Evolutionary conservation across 2,888 invertebrate species (phyloP), one percentile per base, ranked within the genome.

Genomic region (Leuctra nigra): DNA sequence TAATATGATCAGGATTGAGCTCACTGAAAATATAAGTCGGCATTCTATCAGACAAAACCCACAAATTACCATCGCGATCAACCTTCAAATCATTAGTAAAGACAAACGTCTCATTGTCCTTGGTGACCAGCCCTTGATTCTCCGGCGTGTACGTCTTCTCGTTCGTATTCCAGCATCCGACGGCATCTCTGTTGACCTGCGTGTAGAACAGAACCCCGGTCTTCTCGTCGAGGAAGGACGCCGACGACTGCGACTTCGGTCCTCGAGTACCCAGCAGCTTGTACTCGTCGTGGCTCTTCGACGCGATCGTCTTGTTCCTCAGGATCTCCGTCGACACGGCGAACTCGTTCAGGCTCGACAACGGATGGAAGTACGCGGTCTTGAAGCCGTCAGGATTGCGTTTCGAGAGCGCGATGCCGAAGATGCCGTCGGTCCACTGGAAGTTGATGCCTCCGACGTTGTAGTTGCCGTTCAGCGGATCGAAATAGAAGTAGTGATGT

Each of bases 71-170:
- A 6, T 84, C 77, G 23, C 77, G 77, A 62, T 88, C 87, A 9
- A 88, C 85, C 70, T 87, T 88, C 1, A 89, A 77, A 63, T 88
- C 88, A 52, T 85, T 86, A 1, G 88, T 87, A 64, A 87, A 88
- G 1, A 87, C 75, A 83, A 88, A 82, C 1, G 83, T 82, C 1
- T 75, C 76, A 57, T 85, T 79, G 65, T 81, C 84, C 81, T 82
- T 82, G 61, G 80, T 86, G 52, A 88, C 80, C 36, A 85, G 75
- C 2, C 84, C 86, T 67, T 87, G 87, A 7, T 84, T 82, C 61
- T 82, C 80, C 72, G 82, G 81, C 4, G 76, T 78, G 65, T 87
- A 87, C 0, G 77, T 77, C 44, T 78, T 78, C 20, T 47, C 47
- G 63, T 82, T 83, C 0, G 86, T 84, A 63, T 79, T 81, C 88